Evolutionary conservation across 2,797 vertebrate genomes (phyloP).

Genomic region (Coluber constrictor): DNA sequence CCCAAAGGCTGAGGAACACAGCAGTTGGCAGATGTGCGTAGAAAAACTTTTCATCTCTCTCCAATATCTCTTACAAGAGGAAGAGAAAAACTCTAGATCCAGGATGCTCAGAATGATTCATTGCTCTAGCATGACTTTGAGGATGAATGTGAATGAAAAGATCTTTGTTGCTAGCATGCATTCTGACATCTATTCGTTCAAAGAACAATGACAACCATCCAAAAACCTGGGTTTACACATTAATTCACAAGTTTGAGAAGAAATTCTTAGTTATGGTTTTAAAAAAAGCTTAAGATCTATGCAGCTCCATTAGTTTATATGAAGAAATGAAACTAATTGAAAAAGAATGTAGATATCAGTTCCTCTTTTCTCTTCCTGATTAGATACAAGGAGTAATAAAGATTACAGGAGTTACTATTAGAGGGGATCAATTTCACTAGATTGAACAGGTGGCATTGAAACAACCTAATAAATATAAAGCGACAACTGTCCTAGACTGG

Average conservation of each 20-base stretch:
- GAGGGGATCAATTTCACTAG: constrained; percentile 15
- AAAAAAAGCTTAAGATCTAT: neutral
- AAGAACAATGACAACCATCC: constrained; percentile 15
- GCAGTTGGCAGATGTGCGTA: neutral
- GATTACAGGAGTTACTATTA: constrained; percentile 47
- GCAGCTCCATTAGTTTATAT: constrained; percentile 10
- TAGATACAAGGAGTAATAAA: constrained; percentile 21
- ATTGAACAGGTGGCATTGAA: constrained; percentile 52
- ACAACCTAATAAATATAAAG: constrained; percentile 11
- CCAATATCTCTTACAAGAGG: neutral
- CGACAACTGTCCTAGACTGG: constrained; percentile 31
- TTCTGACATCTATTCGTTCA: constrained; percentile 44
- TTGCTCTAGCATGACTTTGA: constrained; percentile 39
- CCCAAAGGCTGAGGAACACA: neutral
- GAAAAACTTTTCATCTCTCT: neutral
- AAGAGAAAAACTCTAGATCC: constrained; percentile 15
- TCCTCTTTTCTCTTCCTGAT: constrained; percentile 32
- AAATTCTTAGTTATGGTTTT: constrained; percentile 38
- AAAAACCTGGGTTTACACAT: constrained; percentile 24
- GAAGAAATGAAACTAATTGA: neutral
- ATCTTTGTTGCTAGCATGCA: constrained; percentile 12
- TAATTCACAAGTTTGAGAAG: constrained; percentile 39
- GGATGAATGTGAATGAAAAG: constrained; percentile 51
- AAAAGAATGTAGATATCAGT: constrained; percentile 6
- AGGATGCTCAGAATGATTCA: constrained; percentile 21